Evolutionary conservation across 2,888 invertebrate species (phyloP).

Genomic region (Agapostemon virescens): DNA sequence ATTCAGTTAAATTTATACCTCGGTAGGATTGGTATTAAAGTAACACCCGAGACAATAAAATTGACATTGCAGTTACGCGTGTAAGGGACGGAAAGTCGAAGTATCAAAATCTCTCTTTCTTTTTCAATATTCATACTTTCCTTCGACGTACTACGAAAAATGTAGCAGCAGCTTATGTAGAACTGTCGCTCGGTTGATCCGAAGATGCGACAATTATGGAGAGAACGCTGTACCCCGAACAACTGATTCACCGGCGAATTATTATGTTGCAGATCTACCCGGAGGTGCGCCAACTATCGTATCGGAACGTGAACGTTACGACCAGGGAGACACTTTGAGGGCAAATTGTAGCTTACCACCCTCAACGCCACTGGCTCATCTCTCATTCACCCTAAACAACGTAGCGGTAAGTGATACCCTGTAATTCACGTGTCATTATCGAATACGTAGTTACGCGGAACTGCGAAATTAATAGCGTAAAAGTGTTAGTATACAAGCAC

Average conservation of each 20-base stretch:
- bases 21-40: no score
- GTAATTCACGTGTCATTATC: slow-evolving; percentile 51
- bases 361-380: slow-evolving; percentile 87
- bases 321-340: slow-evolving; percentile 87
- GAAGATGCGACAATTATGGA: no score
- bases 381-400: slow-evolving; percentile 90
- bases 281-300: slow-evolving; percentile 85
- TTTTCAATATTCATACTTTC: no score
- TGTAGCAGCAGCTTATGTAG: no score
- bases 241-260: slow-evolving; percentile 50
- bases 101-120: no score
- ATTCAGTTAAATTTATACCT: no score
- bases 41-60: no score
- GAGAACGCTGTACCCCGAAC: no score
- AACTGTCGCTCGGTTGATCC: no score
- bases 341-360: slow-evolving; percentile 91
- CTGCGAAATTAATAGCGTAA: slow-evolving; percentile 45
- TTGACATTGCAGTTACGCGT: no score
- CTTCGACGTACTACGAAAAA: no score
- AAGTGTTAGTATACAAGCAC: slow-evolving; percentile 1
- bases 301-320: slow-evolving; percentile 88
- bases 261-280: slow-evolving; percentile 86
- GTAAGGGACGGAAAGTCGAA: no score
- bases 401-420: slow-evolving; percentile 85
- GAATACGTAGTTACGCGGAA: slow-evolving; percentile 41